Evolutionary conservation across 2,888 invertebrate species (phyloP).

Genomic region (Creontiades dilutus): DNA sequence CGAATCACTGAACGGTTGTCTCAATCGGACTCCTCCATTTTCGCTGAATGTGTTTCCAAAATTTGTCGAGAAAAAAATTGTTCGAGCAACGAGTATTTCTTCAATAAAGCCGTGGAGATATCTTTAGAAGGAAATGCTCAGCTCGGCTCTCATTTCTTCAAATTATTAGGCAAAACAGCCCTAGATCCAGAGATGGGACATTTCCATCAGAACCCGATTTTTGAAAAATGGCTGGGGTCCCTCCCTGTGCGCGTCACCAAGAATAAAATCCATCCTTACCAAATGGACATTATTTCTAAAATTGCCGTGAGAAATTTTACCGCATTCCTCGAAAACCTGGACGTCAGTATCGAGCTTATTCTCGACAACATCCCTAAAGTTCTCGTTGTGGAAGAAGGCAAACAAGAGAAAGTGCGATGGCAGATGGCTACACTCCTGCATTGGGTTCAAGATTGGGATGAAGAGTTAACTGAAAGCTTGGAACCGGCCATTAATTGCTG

Average conservation of each 20-base stretch:
- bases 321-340: slow-evolving; percentile 72
- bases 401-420: slow-evolving; percentile 43
- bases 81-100: slow-evolving; percentile 34
- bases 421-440: slow-evolving; percentile 71
- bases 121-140: slow-evolving; percentile 12
- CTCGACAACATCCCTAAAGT: slow-evolving; percentile 72
- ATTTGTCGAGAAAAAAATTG: not conserved
- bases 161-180: slow-evolving; percentile 45
- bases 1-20: slow-evolving; percentile 23
- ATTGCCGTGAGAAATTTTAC: slow-evolving; percentile 72
- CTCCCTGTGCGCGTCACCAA: slow-evolving; percentile 68
- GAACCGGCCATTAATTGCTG: slow-evolving; percentile 62
- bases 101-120: slow-evolving; percentile 26
- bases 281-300: slow-evolving; percentile 68
- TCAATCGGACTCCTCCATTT: not conserved
- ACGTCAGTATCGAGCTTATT: slow-evolving; percentile 74
- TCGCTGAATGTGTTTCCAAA: slow-evolving; percentile 48
- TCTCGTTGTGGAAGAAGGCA: slow-evolving; percentile 28
- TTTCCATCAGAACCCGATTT: slow-evolving; percentile 43
- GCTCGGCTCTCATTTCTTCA: slow-evolving; percentile 61
- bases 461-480: slow-evolving; percentile 72
- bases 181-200: not conserved
- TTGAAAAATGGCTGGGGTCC: slow-evolving; percentile 69
- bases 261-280: slow-evolving; percentile 54
- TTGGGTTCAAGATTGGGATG: slow-evolving; percentile 75